Percentiles rank a stretch among this genome's conserved stretches.
phyloP scores from a whole-genome alignment of 2,113 vertebrate species.

The Pycnonotus jocosus region DNA sequence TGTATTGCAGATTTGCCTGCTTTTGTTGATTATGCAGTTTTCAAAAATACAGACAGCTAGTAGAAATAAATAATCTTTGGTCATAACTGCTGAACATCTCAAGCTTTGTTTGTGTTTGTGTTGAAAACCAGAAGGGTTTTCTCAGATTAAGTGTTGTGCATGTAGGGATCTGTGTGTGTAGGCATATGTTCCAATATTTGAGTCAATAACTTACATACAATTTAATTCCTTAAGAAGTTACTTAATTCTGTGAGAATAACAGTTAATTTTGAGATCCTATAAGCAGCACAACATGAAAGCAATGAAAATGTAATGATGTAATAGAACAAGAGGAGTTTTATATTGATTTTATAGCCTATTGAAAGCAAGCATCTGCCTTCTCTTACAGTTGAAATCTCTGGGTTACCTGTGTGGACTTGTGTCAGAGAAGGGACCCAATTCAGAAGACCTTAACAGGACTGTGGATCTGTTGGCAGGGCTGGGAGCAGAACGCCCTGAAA shows the following conservation, averaged over 20 bases:
- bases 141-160: not conserved
- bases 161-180: not conserved
- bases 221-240: not conserved
- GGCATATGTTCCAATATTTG: not conserved
- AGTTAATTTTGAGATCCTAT: not conserved
- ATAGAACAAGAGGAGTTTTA: not conserved
- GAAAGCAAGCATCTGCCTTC: not conserved
- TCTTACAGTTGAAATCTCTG: conserved; percentile 84
- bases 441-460: conserved; percentile 92
- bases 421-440: conserved; percentile 87
- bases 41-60: not conserved
- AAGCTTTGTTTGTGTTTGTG: not conserved
- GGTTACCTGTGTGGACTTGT: conserved; percentile 92
- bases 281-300: not conserved
- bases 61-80: not conserved
- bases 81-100: not conserved
- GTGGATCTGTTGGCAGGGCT: conserved; percentile 94
- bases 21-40: not conserved
- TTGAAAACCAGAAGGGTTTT: not conserved
- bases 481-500: conserved; percentile 91
- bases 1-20: not conserved
- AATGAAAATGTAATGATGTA: not conserved
- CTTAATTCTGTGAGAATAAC: not conserved
- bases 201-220: not conserved
- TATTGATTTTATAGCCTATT: not conserved